Evolutionary conservation across 2,888 invertebrate species (phyloP).

Genomic region (Amphipoea oculea): DNA sequence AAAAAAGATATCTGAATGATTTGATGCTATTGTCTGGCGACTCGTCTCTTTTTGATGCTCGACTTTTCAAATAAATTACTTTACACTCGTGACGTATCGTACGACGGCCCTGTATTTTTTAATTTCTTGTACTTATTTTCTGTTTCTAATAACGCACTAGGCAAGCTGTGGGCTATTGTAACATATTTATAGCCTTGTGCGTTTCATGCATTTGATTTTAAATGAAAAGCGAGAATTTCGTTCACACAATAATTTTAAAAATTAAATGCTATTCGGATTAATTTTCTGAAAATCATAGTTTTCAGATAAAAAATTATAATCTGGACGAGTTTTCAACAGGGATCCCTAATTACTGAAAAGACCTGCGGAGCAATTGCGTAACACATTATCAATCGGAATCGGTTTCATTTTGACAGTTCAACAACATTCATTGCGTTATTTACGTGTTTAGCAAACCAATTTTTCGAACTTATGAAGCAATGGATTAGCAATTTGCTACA

Average conservation of each 20-base stretch:
- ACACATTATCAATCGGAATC: too few relatives aligned
- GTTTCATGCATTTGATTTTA: neutral
- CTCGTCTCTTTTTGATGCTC: neutral
- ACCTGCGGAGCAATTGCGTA: too few relatives aligned
- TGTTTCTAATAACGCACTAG: slow-evolving; percentile 22
- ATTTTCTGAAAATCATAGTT: neutral
- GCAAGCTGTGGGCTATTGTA: slow-evolving; percentile 9
- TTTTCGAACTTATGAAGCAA: too few relatives aligned
- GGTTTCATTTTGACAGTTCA: too few relatives aligned
- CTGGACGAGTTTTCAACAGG: neutral
- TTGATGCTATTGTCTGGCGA: neutral
- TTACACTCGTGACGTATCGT: neutral
- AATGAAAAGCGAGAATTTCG: slow-evolving; percentile 22
- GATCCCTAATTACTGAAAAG: neutral
- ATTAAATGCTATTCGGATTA: neutral
- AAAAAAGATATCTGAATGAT: neutral
- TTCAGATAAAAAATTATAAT: neutral
- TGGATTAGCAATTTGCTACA: too few relatives aligned
- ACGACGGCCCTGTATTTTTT: slow-evolving; percentile 24
- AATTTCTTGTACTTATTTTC: neutral
- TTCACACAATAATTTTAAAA: neutral
- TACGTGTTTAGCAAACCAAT: too few relatives aligned
- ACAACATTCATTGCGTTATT: too few relatives aligned
- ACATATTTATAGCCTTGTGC: slow-evolving; percentile 9
- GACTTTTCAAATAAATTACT: neutral